Evolutionary conservation across 2,888 invertebrate species (phyloP), one percentile per base, ranked within the genome.

Genomic region (Drosophila peninsularis): DNA sequence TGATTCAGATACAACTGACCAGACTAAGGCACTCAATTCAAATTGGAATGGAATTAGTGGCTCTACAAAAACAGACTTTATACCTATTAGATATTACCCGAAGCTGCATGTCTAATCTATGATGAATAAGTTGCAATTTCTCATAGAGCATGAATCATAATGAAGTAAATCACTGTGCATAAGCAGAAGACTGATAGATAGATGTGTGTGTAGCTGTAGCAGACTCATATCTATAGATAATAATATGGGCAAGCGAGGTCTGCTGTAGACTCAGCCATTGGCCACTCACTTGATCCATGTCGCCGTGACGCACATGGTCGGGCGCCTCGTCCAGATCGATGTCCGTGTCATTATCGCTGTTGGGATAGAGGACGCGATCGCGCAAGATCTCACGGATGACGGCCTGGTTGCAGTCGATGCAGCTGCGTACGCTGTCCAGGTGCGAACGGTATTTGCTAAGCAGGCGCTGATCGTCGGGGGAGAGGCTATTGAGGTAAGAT

Each of bases 391-490:
- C 93, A 67, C 93, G 93, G 78, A 92, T 91, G 2, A 92, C 90
- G 52, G 87, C 67, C 71, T 91, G 90, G 77, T 92, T 92, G 58
- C 96, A 95, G 75, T 96, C 96, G 44, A 98, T 95, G 89, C 97
- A 97, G 57, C 94, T 94, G 86, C 96, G 95, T 55, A 98, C 94
- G 62, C 94, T 94, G 27, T 94, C 93, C 45, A 98, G 93, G 90
- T 98, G 97, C 3, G 95, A 94, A 45, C 94, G 94, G 91, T 98
- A 98, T 70, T 95, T 95, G 2, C 94, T 93, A 3, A 98, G 93
- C 80, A 97, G 94, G 45, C 94, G 93, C 90, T 96, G 96, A 91
- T 99, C 98, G 45, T 94, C 94, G 11, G 92, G 90, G 0, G 97
- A 96, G 44, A 98, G 92, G 10, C 95, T 94, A 5, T 95, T 93